A percentile compares a stretch with the other conserved stretches of the same genome.
Conservation (phyloP, 2,113 vertebrate species). For the Xiphophorus maculatus region DNA sequence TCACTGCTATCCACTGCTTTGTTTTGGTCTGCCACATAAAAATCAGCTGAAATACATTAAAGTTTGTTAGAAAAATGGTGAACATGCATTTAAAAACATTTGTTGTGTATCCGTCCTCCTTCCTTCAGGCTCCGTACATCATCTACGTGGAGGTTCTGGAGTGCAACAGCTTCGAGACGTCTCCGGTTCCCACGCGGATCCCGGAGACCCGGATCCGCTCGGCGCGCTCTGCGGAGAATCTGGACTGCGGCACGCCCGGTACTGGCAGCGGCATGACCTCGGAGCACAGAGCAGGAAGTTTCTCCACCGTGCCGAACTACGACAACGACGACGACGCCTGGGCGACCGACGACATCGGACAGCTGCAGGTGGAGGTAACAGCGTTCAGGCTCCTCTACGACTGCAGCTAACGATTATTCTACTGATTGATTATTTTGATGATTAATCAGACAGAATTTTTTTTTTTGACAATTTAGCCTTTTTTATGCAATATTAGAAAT, state of each 20-base stretch:
- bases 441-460: too few species aligned
- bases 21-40: too few species aligned
- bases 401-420: too few species aligned
- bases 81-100: too few species aligned
- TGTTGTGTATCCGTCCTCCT: background rate
- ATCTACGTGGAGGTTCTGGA: constrained; percentile 96
- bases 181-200: constrained; percentile 87
- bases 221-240: constrained; percentile 91
- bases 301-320: constrained; percentile 92
- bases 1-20: too few species aligned
- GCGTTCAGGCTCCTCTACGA: too few species aligned
- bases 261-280: constrained; percentile 69
- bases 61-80: too few species aligned
- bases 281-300: constrained; percentile 87
- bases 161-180: constrained; percentile 93
- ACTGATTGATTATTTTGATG: too few species aligned
- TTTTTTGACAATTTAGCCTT: too few species aligned
- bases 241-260: constrained; percentile 79
- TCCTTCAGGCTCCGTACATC: constrained; percentile 89
- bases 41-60: too few species aligned
- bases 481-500: too few species aligned
- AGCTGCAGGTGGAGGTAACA: constrained; percentile 92
- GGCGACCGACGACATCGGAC: constrained; percentile 94
- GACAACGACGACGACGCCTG: constrained; percentile 97
- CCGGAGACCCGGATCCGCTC: constrained; percentile 93